These are phyloP conservation scores for Drosophila histrio DNA, from an alignment of 2,888 invertebrate genomes.

Conservation along the genomic window DNA sequence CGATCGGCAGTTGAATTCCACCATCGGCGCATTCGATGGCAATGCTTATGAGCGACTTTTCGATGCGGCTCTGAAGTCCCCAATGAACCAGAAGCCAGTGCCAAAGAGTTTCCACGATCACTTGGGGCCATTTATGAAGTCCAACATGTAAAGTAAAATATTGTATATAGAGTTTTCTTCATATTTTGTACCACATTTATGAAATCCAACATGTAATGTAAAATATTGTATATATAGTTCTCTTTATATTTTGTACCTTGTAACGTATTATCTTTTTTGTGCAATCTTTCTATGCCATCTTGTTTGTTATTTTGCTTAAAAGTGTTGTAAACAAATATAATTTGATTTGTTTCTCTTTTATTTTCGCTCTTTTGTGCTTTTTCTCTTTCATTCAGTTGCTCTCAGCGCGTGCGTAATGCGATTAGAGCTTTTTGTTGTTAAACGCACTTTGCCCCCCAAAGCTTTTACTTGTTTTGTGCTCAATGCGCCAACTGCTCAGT, in stretches of 20 bases:
- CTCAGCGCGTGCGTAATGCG: neutral
- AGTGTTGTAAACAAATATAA: conserved; percentile 4
- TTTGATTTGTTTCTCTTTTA: neutral
- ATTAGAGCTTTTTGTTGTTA: conserved; percentile 3
- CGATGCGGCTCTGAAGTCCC: conserved; percentile 91
- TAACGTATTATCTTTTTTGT: neutral
- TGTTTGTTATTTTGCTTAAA: conserved; percentile 7
- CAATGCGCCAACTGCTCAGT: conserved; percentile 29
- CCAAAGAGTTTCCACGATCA: conserved; percentile 87
- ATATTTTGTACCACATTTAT: neutral
- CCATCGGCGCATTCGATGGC: conserved; percentile 92
- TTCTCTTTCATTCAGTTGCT: neutral
- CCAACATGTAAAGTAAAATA: conserved; percentile 83
- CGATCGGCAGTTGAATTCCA: conserved; percentile 90
- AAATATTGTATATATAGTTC: neutral
- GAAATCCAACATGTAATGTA: conserved; percentile 85
- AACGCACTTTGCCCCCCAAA: conserved; percentile 57
- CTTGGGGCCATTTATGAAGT: conserved; percentile 88
- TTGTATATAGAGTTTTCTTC: neutral
- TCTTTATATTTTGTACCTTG: neutral
- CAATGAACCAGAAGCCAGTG: conserved; percentile 92
- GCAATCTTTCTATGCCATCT: conserved; percentile 3
- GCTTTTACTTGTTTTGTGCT: conserved; percentile 28
- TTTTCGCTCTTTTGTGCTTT: neutral
- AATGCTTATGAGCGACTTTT: conserved; percentile 92